Percentiles rank a stretch among this genome's conserved stretches.
Conservation (phyloP, 2,888 invertebrate genomes). For the Venusia cambrica region DNA sequence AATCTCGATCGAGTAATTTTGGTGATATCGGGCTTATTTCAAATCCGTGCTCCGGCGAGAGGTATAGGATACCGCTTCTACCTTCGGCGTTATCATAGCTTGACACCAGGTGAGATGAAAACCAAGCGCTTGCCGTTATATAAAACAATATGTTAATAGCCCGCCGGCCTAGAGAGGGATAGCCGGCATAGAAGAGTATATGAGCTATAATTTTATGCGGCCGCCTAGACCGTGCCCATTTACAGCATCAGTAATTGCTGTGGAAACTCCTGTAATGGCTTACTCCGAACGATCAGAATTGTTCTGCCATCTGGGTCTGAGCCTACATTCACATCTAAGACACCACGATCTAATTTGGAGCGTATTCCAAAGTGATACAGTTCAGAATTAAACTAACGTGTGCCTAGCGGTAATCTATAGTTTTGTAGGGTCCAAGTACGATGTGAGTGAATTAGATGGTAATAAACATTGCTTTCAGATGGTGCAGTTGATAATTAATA, state of each 20-base stretch:
- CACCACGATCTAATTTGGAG: constrained; percentile 13
- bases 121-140: no score
- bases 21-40: no score
- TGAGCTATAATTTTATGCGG: constrained; percentile 53
- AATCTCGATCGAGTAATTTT: no score
- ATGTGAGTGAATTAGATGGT: constrained; percentile 4
- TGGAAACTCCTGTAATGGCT: constrained; percentile 70
- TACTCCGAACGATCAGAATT: constrained; percentile 57
- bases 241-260: constrained; percentile 61
- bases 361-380: constrained; percentile 4
- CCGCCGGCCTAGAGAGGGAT: no score
- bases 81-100: no score
- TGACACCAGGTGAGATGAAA: no score
- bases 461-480: constrained; percentile 3
- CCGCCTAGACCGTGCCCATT: constrained; percentile 50
- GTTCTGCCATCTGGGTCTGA: constrained; percentile 36
- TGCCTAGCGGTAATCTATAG: constrained; percentile 1
- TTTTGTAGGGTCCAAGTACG: constrained; percentile 4
- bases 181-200: no score
- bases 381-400: constrained; percentile 6
- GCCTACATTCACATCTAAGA: constrained; percentile 33
- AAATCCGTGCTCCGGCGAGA: no score
- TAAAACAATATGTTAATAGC: no score
- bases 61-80: no score
- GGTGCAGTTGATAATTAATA: no score